phyloP scores from a whole-genome alignment of 2,113 vertebrate genomes.

The Daphoenositta chrysoptera region DNA sequence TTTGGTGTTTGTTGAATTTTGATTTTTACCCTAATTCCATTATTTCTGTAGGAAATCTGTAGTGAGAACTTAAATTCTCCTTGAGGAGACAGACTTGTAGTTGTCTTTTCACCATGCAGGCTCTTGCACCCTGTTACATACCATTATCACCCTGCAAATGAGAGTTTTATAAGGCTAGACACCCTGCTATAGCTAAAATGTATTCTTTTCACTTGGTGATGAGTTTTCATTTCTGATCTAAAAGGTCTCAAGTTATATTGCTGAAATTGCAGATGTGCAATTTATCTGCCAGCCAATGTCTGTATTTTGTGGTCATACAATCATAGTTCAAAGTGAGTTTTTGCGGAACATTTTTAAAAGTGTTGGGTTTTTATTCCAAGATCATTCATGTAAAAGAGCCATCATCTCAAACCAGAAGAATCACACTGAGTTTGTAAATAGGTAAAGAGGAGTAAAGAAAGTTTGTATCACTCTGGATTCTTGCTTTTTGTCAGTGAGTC shows the following conservation, averaged over 20 bases:
- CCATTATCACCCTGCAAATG: not conserved
- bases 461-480: not conserved
- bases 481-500: slow-evolving; percentile 21
- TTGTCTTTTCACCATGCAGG: not conserved
- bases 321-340: not conserved
- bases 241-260: not conserved
- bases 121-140: not conserved
- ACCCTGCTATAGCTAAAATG: not conserved
- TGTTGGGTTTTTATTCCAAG: not conserved
- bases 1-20: not conserved
- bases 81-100: not conserved
- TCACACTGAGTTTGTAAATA: not conserved
- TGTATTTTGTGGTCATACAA: not conserved
- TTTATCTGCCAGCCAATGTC: not conserved
- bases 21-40: not conserved
- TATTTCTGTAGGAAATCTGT: not conserved
- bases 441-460: not conserved
- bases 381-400: not conserved
- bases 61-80: not conserved
- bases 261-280: not conserved
- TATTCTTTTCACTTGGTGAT: not conserved
- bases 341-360: not conserved
- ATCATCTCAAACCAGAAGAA: not conserved
- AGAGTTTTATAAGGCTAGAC: not conserved
- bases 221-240: not conserved